Conservation (phyloP, 2,113 vertebrate species). For the Lepus timidus region DNA sequence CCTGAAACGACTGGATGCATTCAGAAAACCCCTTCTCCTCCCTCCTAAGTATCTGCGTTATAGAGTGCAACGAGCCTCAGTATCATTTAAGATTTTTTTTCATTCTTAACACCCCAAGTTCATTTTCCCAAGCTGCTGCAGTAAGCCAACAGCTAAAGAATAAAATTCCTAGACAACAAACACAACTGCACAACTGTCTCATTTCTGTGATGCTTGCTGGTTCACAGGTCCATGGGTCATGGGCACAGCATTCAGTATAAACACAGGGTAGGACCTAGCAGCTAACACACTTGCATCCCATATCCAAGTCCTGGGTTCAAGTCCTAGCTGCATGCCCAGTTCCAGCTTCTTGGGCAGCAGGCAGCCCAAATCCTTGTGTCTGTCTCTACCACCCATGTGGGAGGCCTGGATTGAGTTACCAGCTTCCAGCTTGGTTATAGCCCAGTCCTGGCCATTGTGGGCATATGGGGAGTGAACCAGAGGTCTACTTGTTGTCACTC, state of each 20-base stretch:
- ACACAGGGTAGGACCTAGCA: background rate
- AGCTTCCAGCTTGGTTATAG: no score
- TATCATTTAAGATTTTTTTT: slow-evolving; percentile 37
- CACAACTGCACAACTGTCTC: background rate
- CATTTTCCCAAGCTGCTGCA: background rate
- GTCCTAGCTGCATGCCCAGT: no score
- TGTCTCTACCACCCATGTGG: no score
- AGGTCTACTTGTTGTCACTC: no score
- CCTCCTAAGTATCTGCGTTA: background rate
- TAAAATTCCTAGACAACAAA: background rate
- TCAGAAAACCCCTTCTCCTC: background rate
- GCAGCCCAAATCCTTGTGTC: no score
- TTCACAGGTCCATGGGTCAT: background rate
- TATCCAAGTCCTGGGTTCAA: no score
- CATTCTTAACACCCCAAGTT: background rate
- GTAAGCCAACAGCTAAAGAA: background rate
- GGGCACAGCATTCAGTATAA: background rate
- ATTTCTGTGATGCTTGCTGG: background rate
- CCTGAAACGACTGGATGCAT: background rate
- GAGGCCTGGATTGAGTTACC: no score
- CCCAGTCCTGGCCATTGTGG: no score
- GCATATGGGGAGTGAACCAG: no score
- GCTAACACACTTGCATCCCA: no score
- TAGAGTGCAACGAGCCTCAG: background rate
- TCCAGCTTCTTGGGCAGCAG: no score